Base-by-base conservation (phyloP, 2,888 invertebrate species). In the Sphaeridia pumilis region DNA sequence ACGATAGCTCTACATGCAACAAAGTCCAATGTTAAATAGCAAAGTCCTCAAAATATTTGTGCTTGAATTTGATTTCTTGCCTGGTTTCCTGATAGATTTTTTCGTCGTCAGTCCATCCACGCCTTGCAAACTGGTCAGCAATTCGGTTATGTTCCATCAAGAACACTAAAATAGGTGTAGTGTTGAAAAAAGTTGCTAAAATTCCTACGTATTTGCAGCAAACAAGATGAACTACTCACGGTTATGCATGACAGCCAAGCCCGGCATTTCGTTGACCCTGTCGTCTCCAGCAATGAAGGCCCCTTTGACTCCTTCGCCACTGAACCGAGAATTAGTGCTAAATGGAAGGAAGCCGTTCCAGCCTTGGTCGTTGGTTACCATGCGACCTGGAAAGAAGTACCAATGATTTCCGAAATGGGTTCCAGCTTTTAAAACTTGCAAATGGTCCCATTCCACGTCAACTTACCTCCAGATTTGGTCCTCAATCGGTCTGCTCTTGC, bases 81-180 rank as follows among this genome's bases (percentile, higher is more conserved):
- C 60, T 58, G 5, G 61, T 49, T 50, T 64, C 64, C 41, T 63
- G 61, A 49, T 50, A 64, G 36, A 63, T 46, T 10, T 26, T 27
- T 35, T 64, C 63, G 43, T 63, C 63, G 43, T 63, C 63, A 34
- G 36, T 47, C 48, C 47, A 56, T 3, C 27, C 27, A 1, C 52
- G 47, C 3, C 47, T 43, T 42, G 26, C 42, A 25, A 64, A 36
- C 27, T 46, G 38, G 20, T 4, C 20, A 2, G 64, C 62, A 45
- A 64, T 57, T 41, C 63, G 46, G 35, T 64, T 64, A 49, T 64
- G 64, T 36, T 64, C 64, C 58, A 57, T 56, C 4, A 64, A 26
- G 48, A 50, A 64, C 24, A 64, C 56, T 62, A 28, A 46, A 46
- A 45, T 44, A n/a, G n/a, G n/a, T n/a, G n/a, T n/a, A n/a, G n/a